Base-by-base conservation (phyloP, 1,140 invertebrate species). In the Caenorhabditis brenneri region DNA sequence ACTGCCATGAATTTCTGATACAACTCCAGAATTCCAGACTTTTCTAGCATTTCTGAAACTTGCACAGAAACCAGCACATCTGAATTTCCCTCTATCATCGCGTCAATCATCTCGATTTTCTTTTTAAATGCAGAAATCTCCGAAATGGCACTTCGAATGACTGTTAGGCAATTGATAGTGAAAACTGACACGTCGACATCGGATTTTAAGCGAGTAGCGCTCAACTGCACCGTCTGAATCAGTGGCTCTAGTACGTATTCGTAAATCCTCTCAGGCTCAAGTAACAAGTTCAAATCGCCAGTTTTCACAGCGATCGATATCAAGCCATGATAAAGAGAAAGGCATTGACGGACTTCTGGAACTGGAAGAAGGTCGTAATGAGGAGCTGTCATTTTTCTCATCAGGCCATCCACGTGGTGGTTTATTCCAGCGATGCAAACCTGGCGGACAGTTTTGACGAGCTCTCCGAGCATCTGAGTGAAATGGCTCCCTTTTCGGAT, bases 381-480 rank as follows among this genome's bases (percentile, higher is more conserved):
- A 24, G 65, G 65, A 2, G 65, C n/a, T 5, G 65, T 42, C 65
- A 74, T 74, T 22, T 74, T 74, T 74, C 65, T 74, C 65, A 74
- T 74, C 1, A 74, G 36, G 1, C 65, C 65, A 31, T 74, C 65
- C n/a, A 74, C 65, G 22, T 74, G 65, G 29, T 74, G 65, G 16
- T 74, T 74, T n/a, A 74, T 74, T 42, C 65, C 65, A 24, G 65
- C 65, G n/a, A 74, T 74, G n/a, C 65, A 74, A 2, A 74, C 65
- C 33, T 74, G 65, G 4, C 65, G 65, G 33, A 74, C 65, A 9
- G 65, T 74, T 24, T 74, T 74, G 1, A 74, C 65, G 15, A 74
- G 36, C n/a, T 74, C 65, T 16, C 2, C 65, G 2, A 74, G 65
- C 65, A 74, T 74, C 10, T 24, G 27, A 10, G 65, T 74, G 22